These are phyloP conservation scores for Drosophila buzzatii DNA, from an alignment of 2,888 invertebrate genomes.

Conservation along the genomic window DNA sequence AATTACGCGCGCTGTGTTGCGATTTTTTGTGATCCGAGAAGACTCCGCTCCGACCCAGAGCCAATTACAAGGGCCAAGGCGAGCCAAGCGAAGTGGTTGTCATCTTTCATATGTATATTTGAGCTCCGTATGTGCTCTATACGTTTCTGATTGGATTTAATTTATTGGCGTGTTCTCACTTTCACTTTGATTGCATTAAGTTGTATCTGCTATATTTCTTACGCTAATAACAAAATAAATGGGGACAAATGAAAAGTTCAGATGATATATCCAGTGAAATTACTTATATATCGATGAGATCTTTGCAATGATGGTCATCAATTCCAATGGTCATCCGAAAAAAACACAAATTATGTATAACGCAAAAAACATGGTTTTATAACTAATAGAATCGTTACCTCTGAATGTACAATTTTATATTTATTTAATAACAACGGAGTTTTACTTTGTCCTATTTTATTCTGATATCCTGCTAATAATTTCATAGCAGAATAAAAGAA, in stretches of 20 bases:
- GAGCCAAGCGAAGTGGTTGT: conserved; percentile 43
- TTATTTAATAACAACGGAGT: no score
- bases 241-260: neutral
- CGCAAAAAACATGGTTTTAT: no score
- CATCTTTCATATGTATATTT: conserved; percentile 48
- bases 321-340: neutral
- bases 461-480: no score
- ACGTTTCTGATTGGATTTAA: conserved; percentile 66
- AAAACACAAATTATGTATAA: neutral
- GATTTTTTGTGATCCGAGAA: conserved; percentile 68
- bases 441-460: no score
- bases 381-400: no score
- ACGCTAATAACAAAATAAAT: conserved; percentile 1
- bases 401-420: no score
- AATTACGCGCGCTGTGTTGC: conserved; percentile 69
- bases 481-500: no score
- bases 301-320: no score
- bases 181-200: conserved; percentile 72
- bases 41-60: conserved; percentile 39
- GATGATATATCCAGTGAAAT: neutral
- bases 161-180: conserved; percentile 79
- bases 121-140: conserved; percentile 26
- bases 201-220: conserved; percentile 40
- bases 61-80: conserved; percentile 68
- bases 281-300: no score